Conservation (phyloP, 2,888 invertebrate species). For the Exocentrus adspersus region DNA sequence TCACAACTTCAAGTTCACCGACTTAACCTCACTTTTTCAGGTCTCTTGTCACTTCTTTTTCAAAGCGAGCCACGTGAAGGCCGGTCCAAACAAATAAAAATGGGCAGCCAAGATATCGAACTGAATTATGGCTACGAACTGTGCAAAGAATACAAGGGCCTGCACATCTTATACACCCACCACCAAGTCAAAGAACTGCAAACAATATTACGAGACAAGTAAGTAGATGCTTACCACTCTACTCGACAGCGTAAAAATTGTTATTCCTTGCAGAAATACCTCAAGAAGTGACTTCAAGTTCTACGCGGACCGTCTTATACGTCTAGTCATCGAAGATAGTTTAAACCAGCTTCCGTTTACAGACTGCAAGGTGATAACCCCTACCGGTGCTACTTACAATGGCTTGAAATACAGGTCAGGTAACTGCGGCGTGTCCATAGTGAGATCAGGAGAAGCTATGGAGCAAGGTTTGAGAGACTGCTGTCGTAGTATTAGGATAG, state of each 20-base stretch:
- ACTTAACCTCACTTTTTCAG: constrained; percentile 27
- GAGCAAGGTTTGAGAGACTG: constrained; percentile 87
- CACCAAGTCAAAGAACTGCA: constrained; percentile 86
- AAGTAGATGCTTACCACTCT: constrained; percentile 60
- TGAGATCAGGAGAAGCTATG: constrained; percentile 77
- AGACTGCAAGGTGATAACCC: constrained; percentile 90
- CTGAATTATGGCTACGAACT: constrained; percentile 52
- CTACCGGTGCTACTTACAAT: constrained; percentile 89
- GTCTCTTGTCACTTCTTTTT: no score
- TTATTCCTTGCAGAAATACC: constrained; percentile 75
- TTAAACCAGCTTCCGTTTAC: constrained; percentile 96
- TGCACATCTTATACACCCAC: constrained; percentile 77
- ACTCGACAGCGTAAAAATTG: no score
- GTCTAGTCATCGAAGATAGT: constrained; percentile 97
- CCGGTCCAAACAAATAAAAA: no score
- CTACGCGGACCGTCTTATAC: constrained; percentile 96
- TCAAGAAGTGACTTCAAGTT: constrained; percentile 97
- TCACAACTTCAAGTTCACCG: no score
- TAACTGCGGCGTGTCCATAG: constrained; percentile 95
- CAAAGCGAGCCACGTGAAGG: no score
- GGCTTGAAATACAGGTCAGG: constrained; percentile 96
- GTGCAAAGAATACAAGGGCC: constrained; percentile 70
- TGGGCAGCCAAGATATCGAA: constrained; percentile 62
- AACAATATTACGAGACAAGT: constrained; percentile 90
- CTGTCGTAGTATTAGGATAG: constrained; percentile 97